A percentile compares a stretch with the other conserved stretches of the same genome.
These are phyloP conservation scores for Deilephila porcellus DNA, from an alignment of 2,888 invertebrate species.

Conservation along the genomic window DNA sequence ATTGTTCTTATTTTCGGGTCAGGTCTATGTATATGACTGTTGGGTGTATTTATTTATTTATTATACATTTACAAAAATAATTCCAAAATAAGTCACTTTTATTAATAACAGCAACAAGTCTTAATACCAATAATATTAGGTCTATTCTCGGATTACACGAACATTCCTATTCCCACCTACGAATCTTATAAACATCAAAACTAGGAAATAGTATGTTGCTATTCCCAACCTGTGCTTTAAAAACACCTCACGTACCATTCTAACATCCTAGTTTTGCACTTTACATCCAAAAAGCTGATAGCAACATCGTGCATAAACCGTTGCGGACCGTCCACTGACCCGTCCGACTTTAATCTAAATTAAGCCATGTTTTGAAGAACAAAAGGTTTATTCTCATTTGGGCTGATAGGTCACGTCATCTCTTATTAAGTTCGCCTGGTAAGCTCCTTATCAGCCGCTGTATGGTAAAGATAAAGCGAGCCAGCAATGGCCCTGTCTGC, in stretches of 20 bases:
- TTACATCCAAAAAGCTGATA: constrained; percentile 62
- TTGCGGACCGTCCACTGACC: constrained; percentile 30
- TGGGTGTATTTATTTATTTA: too few relatives aligned
- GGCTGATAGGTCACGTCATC: constrained; percentile 56
- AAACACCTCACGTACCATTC: constrained; percentile 50
- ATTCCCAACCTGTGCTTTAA: constrained; percentile 30
- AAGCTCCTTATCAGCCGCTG: constrained; percentile 82
- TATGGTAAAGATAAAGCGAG: constrained; percentile 76
- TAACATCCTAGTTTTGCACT: constrained; percentile 59
- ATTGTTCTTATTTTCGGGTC: too few relatives aligned
- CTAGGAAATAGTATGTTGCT: constrained; percentile 5
- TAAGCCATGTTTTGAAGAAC: constrained; percentile 54
- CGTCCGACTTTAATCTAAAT: constrained; percentile 55
- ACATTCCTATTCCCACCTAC: background rate
- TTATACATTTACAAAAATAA: too few relatives aligned
- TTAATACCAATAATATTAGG: too few relatives aligned
- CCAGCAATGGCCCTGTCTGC: constrained; percentile 69
- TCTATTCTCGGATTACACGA: too few relatives aligned
- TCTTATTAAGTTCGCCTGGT: constrained; percentile 77
- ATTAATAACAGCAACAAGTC: too few relatives aligned
- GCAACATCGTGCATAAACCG: constrained; percentile 42
- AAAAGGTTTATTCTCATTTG: constrained; percentile 65
- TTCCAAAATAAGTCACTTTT: too few relatives aligned
- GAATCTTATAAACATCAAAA: background rate
- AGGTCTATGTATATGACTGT: too few relatives aligned